Conservation (phyloP, 2,113 vertebrate species). For the Orthonyx spaldingii region DNA sequence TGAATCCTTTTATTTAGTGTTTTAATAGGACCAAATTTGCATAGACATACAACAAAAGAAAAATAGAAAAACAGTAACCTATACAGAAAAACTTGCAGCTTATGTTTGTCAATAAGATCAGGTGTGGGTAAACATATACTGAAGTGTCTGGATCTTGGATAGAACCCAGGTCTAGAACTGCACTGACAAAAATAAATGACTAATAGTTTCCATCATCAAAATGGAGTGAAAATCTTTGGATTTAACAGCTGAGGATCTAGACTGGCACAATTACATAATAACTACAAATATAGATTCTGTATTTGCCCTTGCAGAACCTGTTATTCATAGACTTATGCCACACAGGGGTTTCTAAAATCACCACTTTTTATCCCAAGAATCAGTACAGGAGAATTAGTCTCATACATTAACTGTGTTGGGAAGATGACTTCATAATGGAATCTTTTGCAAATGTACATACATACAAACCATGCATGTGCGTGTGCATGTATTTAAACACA, state of each 20-base stretch:
- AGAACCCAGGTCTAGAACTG: background rate
- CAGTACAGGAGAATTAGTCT: background rate
- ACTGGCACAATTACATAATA: background rate
- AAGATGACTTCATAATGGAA: background rate
- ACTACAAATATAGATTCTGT: background rate
- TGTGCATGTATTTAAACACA: background rate
- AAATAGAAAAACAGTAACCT: background rate
- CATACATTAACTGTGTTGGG: background rate
- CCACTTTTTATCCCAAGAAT: background rate
- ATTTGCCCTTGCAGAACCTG: background rate
- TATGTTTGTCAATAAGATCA: background rate
- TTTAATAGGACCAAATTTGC: background rate
- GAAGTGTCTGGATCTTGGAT: background rate
- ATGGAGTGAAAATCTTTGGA: background rate
- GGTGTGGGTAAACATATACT: background rate
- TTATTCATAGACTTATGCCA: background rate
- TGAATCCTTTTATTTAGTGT: background rate
- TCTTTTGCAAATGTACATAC: background rate
- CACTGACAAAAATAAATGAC: background rate
- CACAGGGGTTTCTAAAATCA: background rate
- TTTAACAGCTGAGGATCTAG: background rate
- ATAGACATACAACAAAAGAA: background rate
- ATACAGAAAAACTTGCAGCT: background rate
- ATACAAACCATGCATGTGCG: rapidly evolving
- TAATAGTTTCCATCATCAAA: background rate